Base-by-base conservation (phyloP, 1,140 invertebrate species). In the Atta texana region DNA sequence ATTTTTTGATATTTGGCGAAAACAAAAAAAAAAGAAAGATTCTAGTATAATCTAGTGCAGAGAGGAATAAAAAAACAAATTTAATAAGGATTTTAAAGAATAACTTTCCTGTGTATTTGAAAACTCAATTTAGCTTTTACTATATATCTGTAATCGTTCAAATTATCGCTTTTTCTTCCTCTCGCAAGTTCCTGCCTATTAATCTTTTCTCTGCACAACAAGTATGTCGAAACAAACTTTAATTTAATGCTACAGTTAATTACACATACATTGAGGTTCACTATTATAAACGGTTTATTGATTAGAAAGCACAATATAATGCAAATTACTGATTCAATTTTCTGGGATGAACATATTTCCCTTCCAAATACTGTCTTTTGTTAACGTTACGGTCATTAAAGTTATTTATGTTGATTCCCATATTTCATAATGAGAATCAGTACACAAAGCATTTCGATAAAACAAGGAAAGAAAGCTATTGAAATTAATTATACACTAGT, bases 261-360 rank as follows among this genome's bases (percentile, higher is more conserved):
- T 66, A 66, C 6, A 18, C 18, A 18, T 18, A 44, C 24, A 78
- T 78, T 44, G 3, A 21, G 10, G n/a, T 78, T 78, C 14, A 12
- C 1, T 78, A 21, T 77, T 61, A 21, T 21, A 64, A 53, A 51
- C 49, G 10, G 8, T 61, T 59, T 76, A 59, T 76, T 39, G 34
- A 75, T 75, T 75, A 77, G 10, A 24, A 0, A 31, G 1, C 44
- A 31, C 12, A 66, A 78, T 34, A 7, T 14, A 0, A 7, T 21
- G 28, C 8, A 66, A 78, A 78, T 78, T 51, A 21, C 12, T 1
- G n/a, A 66, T 66, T 78, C 44, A 21, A 34, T 53, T 24, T n/a
- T 66, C 14, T 28, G 14, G 28, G 2, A 31, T 64, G 12, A 63
- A 77, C 12, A 77, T 24, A 53, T 78, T 66, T 49, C 39, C n/a